Conservation (phyloP, 2,888 invertebrate species). For the Philereme transversata region DNA sequence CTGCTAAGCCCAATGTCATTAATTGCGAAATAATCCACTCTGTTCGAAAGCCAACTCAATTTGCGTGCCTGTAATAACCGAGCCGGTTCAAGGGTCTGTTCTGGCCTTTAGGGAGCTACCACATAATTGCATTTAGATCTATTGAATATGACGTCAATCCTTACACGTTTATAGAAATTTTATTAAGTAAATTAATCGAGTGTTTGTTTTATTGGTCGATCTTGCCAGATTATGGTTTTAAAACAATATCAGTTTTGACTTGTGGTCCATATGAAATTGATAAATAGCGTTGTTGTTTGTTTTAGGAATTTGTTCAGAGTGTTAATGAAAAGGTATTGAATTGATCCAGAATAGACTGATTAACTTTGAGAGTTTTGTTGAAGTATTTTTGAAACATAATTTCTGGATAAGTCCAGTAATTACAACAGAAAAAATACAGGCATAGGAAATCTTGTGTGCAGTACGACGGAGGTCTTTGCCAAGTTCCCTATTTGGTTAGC, state of each 20-base stretch:
- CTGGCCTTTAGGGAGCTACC: constrained; percentile 33
- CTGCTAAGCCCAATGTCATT: constrained; percentile 29
- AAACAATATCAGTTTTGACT: too few species aligned
- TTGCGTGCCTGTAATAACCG: constrained; percentile 35
- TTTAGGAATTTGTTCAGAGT: too few species aligned
- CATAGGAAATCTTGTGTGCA: constrained; percentile 18
- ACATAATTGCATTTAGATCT: constrained; percentile 34
- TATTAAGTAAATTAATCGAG: too few species aligned
- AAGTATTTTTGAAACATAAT: not conserved
- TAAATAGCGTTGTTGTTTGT: too few species aligned
- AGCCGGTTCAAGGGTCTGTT: constrained; percentile 29
- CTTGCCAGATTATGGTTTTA: too few species aligned
- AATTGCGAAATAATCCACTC: constrained; percentile 32
- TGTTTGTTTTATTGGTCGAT: too few species aligned
- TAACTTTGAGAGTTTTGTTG: too few species aligned
- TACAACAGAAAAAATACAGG: constrained; percentile 9
- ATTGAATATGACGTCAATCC: constrained; percentile 34
- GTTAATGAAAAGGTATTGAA: too few species aligned
- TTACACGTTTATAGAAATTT: constrained; percentile 8
- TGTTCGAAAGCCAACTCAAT: constrained; percentile 35
- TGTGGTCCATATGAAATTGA: too few species aligned
- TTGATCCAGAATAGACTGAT: too few species aligned
- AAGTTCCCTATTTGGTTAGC: constrained; percentile 62
- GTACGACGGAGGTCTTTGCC: constrained; percentile 46
- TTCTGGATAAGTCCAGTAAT: not conserved